Evolutionary conservation across 2,888 invertebrate genomes (phyloP), one percentile per base, ranked within the genome.

Genomic region (Caenorhabditis sp.): DNA sequence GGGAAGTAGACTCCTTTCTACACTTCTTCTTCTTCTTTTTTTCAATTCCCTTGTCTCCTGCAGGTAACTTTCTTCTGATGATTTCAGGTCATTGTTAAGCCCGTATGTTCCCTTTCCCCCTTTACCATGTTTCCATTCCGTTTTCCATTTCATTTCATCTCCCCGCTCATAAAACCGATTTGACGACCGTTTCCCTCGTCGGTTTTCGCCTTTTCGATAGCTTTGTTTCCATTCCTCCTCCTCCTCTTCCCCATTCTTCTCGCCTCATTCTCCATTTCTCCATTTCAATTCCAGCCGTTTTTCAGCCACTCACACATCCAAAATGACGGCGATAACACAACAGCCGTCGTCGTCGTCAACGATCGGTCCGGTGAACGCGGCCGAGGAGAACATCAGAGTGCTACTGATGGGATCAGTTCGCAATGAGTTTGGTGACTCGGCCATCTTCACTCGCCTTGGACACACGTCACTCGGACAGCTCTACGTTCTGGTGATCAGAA

Each of bases 401-500:
- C 69, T 80, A 5, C 55, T 80, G 37, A 74, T 76, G 69, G 79
- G 74, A 11, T 71, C 83, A 22, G 79, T 83, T 44, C 69, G 69
- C 0, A 82, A 77, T n/a, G 72, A 82, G 26, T 82, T 84, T 50
- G 79, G 74, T 13, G 80, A 80, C 47, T 56, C 76, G 15, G 70
- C 60, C 20, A 37, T 76, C n/a, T 80, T 61, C 55, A 65, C 80
- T 15, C 76, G 84, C 1, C 72, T 85, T 18, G 84, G 82, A 9
- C 71, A 76, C 28, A 83, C 87, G 2, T 37, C 83, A 3, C 83
- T 87, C 32, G 85, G 84, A 4, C 87, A 87, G 35, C 74, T 80
- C 20, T 87, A 84, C 53, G 81, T 82, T 11, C 68, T 87, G 44
- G 62, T 80, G 26, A 64, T 76, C 2, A 81, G 61, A 53, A 85